These are phyloP conservation scores for Parazoanthus swiftii DNA, from an alignment of 92 coral and sea anemone genomes.

Conservation along the genomic window DNA sequence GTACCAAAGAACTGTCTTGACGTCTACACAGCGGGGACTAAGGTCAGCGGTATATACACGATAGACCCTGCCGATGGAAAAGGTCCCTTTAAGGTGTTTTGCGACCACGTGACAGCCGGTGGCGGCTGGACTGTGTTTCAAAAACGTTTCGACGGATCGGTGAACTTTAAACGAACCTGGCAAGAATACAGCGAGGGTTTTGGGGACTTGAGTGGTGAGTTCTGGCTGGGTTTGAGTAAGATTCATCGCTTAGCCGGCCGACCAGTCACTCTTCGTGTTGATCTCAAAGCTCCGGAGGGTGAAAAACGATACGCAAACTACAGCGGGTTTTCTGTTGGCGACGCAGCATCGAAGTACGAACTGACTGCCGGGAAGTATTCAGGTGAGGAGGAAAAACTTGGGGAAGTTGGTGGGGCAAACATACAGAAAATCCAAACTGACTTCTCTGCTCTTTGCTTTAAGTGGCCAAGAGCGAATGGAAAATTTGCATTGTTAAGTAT, in stretches of 20 bases:
- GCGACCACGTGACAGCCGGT: constrained; percentile 60
- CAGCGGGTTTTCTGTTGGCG: constrained; percentile 64
- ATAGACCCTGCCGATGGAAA: constrained; percentile 56
- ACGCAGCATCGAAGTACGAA: constrained; percentile 55
- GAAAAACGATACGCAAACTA: constrained; percentile 58
- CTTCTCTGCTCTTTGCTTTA: background rate
- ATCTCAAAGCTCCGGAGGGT: constrained; percentile 72
- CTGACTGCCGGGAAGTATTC: constrained; percentile 57
- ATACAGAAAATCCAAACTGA: background rate
- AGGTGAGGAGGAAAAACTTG: constrained; percentile 40
- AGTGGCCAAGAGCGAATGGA: background rate
- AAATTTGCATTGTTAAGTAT: too few relatives aligned
- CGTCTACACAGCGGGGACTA: constrained; percentile 48
- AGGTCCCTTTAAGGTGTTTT: constrained; percentile 57
- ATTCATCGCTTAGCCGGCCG: constrained; percentile 62
- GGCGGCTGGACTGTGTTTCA: constrained; percentile 82
- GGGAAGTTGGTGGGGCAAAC: background rate
- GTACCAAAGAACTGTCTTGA: constrained; percentile 53
- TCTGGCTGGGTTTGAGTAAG: constrained; percentile 73
- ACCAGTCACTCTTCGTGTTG: constrained; percentile 61
- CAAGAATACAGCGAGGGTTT: constrained; percentile 58
- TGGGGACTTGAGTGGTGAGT: constrained; percentile 67
- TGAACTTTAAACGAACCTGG: constrained; percentile 54
- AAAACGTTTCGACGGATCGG: constrained; percentile 67
- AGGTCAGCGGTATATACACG: constrained; percentile 54